Conservation (phyloP, 2,888 invertebrate species). For the Brachyptera putata region DNA sequence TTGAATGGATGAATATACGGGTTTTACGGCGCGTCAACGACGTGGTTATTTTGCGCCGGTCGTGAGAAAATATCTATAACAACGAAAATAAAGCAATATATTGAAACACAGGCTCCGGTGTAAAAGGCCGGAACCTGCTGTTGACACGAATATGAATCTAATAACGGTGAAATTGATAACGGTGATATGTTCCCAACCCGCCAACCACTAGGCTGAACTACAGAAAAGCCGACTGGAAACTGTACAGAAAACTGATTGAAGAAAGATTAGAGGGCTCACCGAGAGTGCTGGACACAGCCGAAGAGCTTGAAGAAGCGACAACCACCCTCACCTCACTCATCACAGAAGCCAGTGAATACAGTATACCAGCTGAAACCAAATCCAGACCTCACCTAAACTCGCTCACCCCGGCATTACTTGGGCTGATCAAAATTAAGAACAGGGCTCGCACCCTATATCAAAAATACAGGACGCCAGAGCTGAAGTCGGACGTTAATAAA, state of each 20-base stretch:
- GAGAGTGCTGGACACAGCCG: neutral
- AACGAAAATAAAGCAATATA: no score
- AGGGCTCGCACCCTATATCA: neutral
- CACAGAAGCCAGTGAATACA: neutral
- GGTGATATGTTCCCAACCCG: no score
- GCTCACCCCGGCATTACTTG: neutral
- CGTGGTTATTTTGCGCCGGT: no score
- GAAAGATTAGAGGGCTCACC: neutral
- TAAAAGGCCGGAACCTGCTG: no score
- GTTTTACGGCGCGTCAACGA: no score
- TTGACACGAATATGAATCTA: no score
- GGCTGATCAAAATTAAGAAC: neutral
- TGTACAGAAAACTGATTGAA: neutral
- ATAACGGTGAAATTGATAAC: no score
- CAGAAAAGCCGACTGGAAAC: neutral
- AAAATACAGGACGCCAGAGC: neutral
- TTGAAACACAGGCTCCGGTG: no score
- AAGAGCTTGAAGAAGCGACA: neutral
- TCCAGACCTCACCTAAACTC: neutral
- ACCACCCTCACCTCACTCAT: neutral
- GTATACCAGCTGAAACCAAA: neutral
- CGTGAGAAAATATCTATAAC: no score
- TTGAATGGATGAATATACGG: no score
- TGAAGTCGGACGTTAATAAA: neutral
- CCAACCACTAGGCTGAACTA: neutral